Evolutionary conservation across 2,888 invertebrate species (phyloP), one percentile per base, ranked within the genome.

Genomic region (Archaeoteleia sp.): DNA sequence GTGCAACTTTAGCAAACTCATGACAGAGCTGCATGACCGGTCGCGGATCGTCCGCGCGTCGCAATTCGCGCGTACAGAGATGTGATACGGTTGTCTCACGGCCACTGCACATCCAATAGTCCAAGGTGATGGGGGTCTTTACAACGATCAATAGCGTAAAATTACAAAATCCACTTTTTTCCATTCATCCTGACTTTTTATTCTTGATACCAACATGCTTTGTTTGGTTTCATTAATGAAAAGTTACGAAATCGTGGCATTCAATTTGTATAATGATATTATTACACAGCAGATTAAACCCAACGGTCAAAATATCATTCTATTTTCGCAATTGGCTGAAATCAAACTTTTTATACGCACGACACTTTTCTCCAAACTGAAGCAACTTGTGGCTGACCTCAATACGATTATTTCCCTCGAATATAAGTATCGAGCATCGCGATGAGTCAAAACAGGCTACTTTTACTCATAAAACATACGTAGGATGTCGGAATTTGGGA

Each of bases 1-100:
- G 67, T 74, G 77, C 55, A 79, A 77, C 60, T 30, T 25, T 25
- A 57, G 29, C 39, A 54, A 29, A 14, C 51, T 55, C 67, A 48
- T 51, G 53, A 55, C 54, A 35, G 67, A 53, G 10, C 32, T 35
- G 51, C 42, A 27, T 29, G 9, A 9, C 37, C 61, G 34, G 46
- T 49, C 53, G 48, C 32, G 51, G 46, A 58, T 57, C 61, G 57
- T 57, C 61, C 42, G 34, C 48, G 27, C 7, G 2, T 14, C 10
- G 27, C 20, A 5, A 4, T 27, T 27, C 25, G 27, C n/a, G 8
- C 23, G 12, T 14, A 27, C 46, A 45, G 30, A 62, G 39, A 48
- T 46, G 53, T 17, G 46, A 25, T 34, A 46, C 40, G 30, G n/a
- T 40, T 34, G 20, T 57, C 32, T 57, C 57, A 65, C 45, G 65